Evolutionary conservation across 37 sponge, comb jelly and placozoan species (phyloP).

Genomic region (Diacarnus erythraeanus): DNA sequence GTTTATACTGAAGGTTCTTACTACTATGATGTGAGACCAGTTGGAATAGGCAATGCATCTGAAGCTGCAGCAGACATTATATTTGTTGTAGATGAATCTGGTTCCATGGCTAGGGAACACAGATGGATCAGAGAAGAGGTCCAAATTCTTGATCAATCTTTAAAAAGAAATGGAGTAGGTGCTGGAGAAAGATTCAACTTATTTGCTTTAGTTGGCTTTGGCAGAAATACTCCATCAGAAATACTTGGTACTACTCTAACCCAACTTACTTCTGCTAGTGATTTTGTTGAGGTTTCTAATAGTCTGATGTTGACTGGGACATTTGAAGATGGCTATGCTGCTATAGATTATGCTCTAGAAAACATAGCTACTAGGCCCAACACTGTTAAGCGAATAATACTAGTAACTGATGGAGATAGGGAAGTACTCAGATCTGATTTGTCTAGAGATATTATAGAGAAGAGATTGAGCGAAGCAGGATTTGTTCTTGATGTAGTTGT

Average conservation of each 20-base stretch:
- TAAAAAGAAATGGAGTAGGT: conserved; percentile 60
- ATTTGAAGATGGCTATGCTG: conserved; percentile 84
- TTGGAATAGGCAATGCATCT: conserved; percentile 25
- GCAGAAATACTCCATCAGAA: conserved; percentile 1
- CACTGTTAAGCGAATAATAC: conserved; percentile 60
- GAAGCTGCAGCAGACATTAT: conserved; percentile 71
- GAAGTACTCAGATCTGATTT: conserved; percentile 33
- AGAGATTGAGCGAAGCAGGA: conserved; percentile 4
- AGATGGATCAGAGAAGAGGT: conserved; percentile 53
- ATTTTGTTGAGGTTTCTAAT: conserved; percentile 25
- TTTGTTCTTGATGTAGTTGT: conserved; percentile 65
- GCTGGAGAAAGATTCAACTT: conserved; percentile 43
- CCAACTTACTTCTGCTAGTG: conserved; percentile 17
- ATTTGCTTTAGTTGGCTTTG: conserved; percentile 82
- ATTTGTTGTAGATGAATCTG: conserved; percentile 88
- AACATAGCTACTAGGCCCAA: conserved; percentile 7
- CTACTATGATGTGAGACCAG: conserved; percentile 21
- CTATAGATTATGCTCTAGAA: conserved; percentile 53
- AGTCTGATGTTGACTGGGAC: conserved; percentile 37
- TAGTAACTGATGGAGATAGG: conserved; percentile 82
- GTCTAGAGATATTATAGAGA: conserved; percentile 22
- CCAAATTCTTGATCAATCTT: conserved; percentile 28
- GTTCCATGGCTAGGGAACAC: conserved; percentile 74
- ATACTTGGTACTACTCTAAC: conserved; percentile 44
- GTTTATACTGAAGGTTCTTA: conserved; percentile 20